These are phyloP conservation scores for Drosophila kanapiae DNA, from an alignment of 1,140 invertebrate genomes.

Conservation along the genomic window DNA sequence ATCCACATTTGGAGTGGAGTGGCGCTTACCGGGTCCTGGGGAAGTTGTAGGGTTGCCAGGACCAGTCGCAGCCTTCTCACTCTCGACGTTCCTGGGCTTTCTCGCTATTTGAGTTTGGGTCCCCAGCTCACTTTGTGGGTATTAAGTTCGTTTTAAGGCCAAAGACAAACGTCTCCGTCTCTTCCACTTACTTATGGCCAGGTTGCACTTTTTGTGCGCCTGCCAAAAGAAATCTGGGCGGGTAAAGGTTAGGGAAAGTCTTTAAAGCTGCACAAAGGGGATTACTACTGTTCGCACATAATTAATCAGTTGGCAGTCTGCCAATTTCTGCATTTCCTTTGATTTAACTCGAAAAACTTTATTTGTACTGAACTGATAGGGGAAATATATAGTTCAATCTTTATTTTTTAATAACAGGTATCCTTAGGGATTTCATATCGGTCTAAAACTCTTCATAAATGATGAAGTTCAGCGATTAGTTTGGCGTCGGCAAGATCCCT, in stretches of 20 bases:
- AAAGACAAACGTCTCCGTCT: constrained; percentile 64
- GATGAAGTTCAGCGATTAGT: too few relatives aligned
- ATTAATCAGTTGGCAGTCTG: constrained; percentile 26
- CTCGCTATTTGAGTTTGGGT: constrained; percentile 37
- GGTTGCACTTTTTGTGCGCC: constrained; percentile 59
- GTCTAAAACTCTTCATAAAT: neutral
- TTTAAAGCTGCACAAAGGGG: constrained; percentile 52
- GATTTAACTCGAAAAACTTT: neutral
- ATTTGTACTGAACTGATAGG: neutral
- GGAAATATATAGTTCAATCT: neutral
- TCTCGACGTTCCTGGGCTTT: constrained; percentile 4
- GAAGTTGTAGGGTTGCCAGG: constrained; percentile 68
- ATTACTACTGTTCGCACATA: constrained; percentile 36
- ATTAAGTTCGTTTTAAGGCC: constrained; percentile 76
- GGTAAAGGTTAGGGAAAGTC: constrained; percentile 33
- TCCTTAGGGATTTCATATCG: neutral
- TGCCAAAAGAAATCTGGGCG: constrained; percentile 22
- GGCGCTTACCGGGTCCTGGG: constrained; percentile 16
- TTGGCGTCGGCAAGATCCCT: too few relatives aligned
- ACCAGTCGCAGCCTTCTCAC: constrained; percentile 33
- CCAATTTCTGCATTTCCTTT: constrained; percentile 3
- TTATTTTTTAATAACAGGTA: too few relatives aligned
- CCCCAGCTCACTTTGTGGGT: constrained; percentile 67
- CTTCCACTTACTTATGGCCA: constrained; percentile 2
- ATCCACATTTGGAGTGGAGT: constrained; percentile 10